Evolutionary conservation across 2,888 invertebrate species (phyloP).

Genomic region (Pantelozetes paolii): DNA sequence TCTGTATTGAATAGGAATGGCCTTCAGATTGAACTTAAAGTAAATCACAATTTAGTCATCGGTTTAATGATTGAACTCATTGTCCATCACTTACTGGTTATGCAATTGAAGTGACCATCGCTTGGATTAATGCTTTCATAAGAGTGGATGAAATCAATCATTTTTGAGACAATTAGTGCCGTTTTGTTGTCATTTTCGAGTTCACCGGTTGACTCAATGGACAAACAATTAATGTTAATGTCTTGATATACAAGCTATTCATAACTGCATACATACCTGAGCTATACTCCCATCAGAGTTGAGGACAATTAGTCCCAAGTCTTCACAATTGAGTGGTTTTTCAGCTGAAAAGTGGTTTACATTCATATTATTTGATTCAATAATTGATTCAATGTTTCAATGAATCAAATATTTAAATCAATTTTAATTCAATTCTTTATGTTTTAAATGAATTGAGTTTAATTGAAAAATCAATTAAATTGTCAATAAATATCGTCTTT

Average conservation of each 20-base stretch:
- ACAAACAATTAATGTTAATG: neutral
- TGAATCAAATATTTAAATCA: too few relatives aligned
- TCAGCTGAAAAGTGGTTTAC: slow-evolving; percentile 7
- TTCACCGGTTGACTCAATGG: neutral
- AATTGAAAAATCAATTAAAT: too few relatives aligned
- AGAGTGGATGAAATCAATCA: neutral
- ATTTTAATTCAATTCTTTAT: too few relatives aligned
- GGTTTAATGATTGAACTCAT: neutral
- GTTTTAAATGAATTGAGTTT: too few relatives aligned
- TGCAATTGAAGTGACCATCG: slow-evolving; percentile 8
- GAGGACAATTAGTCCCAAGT: slow-evolving; percentile 3
- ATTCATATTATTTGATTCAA: neutral
- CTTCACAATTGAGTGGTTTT: neutral
- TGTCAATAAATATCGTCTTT: too few relatives aligned
- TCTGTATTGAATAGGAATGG: neutral
- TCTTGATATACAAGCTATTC: too few relatives aligned
- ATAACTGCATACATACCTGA: too few relatives aligned
- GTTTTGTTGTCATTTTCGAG: slow-evolving; percentile 7
- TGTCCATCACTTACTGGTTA: neutral
- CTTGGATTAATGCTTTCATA: neutral
- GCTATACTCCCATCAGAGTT: slow-evolving; percentile 2
- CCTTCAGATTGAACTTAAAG: neutral
- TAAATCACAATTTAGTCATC: neutral
- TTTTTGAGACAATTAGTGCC: neutral
- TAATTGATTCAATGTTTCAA: too few relatives aligned